Percentiles rank a stretch among this genome's conserved stretches.
phyloP scores from a whole-genome alignment of 2,113 vertebrate species.

The Tragelaphus buxtoni region DNA sequence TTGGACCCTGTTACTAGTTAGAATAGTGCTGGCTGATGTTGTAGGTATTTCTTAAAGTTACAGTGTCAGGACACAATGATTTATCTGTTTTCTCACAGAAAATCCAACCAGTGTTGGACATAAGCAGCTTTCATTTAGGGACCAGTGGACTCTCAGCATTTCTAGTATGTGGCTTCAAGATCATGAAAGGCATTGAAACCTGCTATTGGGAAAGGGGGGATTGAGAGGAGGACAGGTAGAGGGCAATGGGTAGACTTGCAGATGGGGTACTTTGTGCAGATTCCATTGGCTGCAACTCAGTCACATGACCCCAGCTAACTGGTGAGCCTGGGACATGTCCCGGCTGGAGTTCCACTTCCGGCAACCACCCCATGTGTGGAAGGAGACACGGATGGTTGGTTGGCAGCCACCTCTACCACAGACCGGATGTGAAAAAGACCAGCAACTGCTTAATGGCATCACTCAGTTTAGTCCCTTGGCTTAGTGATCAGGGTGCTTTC shows the following conservation, averaged over 20 bases:
- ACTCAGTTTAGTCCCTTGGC: no score
- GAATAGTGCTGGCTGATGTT: not conserved
- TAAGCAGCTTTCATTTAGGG: not conserved
- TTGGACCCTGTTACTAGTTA: not conserved
- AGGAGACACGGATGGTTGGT: not conserved
- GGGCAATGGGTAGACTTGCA: not conserved
- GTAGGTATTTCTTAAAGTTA: not conserved
- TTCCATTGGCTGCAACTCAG: not conserved
- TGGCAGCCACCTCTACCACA: not conserved
- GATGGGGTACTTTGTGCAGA: fast-evolving
- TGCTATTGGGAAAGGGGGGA: no score
- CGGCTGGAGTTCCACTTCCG: not conserved
- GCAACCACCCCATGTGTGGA: fast-evolving
- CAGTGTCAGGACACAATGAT: not conserved
- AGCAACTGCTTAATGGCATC: not conserved
- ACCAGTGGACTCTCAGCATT: not conserved
- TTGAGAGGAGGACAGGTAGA: fast-evolving
- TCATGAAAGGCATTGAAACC: not conserved
- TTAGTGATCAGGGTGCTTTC: not conserved
- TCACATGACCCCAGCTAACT: not conserved
- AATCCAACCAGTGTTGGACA: not conserved
- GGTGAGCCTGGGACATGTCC: not conserved
- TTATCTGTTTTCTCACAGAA: not conserved
- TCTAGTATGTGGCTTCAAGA: not conserved
- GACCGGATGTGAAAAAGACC: fast-evolving